Evolutionary conservation across 2,888 invertebrate genomes (phyloP).

Genomic region (Acanthoscelides obtectus): DNA sequence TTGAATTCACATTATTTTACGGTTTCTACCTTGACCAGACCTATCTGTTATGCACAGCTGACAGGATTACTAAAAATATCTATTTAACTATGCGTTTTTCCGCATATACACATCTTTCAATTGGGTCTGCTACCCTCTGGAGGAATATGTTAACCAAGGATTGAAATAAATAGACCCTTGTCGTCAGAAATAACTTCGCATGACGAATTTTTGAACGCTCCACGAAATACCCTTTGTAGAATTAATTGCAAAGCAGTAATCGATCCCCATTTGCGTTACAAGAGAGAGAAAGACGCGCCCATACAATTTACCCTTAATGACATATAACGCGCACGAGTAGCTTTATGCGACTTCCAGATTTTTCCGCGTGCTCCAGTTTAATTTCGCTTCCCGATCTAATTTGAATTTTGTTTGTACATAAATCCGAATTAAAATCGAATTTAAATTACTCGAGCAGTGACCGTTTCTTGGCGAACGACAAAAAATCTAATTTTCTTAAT

Average conservation of each 20-base stretch:
- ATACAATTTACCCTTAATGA: conserved; percentile 20
- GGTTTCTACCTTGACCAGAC: no score
- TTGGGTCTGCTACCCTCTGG: no score
- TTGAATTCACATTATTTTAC: no score
- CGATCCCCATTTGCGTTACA: neutral
- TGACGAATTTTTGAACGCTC: no score
- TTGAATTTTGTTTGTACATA: conserved; percentile 46
- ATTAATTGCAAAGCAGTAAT: neutral
- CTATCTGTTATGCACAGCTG: no score
- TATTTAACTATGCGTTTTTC: no score
- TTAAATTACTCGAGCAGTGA: conserved; percentile 26
- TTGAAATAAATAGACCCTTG: no score
- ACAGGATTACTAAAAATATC: no score
- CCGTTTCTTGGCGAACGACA: conserved; percentile 2
- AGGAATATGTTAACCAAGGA: no score
- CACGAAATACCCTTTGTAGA: no score
- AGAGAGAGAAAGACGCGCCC: neutral
- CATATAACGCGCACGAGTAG: conserved; percentile 48
- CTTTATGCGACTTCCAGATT: conserved; percentile 47
- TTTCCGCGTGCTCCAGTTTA: conserved; percentile 45
- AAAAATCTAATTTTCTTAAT: conserved; percentile 25
- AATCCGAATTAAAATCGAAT: conserved; percentile 41
- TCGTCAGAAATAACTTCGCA: no score
- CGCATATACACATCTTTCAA: no score
- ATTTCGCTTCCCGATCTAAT: conserved; percentile 46